Conservation (phyloP, 1,140 invertebrate species). For the Danaus plexippus region DNA sequence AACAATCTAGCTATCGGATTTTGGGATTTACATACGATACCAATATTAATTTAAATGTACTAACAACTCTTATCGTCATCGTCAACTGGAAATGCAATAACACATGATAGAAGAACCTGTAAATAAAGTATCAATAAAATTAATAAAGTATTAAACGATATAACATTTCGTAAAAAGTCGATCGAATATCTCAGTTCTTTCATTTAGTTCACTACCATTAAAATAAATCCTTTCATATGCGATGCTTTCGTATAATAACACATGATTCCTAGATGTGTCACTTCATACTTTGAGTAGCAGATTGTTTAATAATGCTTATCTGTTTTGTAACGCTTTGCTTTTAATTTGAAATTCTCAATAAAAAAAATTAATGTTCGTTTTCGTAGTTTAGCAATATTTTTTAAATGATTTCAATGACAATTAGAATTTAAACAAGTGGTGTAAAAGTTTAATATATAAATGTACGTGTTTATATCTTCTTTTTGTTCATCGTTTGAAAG, state of each 20-base stretch:
- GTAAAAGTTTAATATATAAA: too few species aligned
- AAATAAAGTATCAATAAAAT: constrained; percentile 3
- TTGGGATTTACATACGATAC: too few species aligned
- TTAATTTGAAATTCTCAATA: constrained; percentile 26
- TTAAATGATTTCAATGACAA: too few species aligned
- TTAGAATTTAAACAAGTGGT: too few species aligned
- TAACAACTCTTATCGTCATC: constrained; percentile 28
- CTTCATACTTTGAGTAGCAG: too few species aligned
- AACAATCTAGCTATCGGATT: too few species aligned
- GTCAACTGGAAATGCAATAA: constrained; percentile 19
- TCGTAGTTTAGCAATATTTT: too few species aligned
- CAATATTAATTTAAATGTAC: constrained; percentile 12
- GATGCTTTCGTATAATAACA: constrained; percentile 12
- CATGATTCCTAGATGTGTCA: constrained; percentile 12
- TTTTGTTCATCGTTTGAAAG: constrained; percentile 4
- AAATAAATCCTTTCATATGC: constrained; percentile 16
- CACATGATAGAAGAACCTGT: constrained; percentile 27
- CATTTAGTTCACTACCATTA: constrained; percentile 21
- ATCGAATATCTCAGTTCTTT: too few species aligned
- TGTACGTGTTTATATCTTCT: too few species aligned
- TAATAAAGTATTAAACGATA: too few species aligned
- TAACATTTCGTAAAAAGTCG: too few species aligned
- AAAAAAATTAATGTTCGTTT: too few species aligned
- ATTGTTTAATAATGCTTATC: constrained; percentile 10
- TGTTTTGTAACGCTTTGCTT: constrained; percentile 33